Conservation (phyloP, 2,113 vertebrate species). For the Synodontis membranacea region DNA sequence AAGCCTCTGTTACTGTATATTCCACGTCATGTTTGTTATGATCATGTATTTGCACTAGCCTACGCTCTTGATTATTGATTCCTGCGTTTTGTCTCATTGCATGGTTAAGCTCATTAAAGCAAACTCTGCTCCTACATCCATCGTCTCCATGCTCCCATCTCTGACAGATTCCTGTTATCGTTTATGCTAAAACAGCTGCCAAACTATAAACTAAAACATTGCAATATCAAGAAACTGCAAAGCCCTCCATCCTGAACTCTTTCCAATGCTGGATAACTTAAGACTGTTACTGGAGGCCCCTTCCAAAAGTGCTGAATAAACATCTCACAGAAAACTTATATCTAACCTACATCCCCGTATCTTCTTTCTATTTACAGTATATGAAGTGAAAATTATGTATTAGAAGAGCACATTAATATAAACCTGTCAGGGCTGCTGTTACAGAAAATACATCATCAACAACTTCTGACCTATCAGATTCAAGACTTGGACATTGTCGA, state of each 20-base stretch:
- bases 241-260: not conserved
- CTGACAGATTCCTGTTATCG: not conserved
- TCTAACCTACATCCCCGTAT: no score
- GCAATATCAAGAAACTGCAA: not conserved
- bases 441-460: not conserved
- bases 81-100: no score
- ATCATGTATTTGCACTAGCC: no score
- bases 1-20: no score
- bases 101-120: no score
- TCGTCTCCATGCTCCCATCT: no score
- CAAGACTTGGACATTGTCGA: not conserved
- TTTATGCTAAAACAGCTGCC: not conserved
- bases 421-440: not conserved
- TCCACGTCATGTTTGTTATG: no score
- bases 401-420: not conserved
- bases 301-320: not conserved
- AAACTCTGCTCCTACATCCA: no score
- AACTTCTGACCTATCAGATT: not conserved
- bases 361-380: no score
- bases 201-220: not conserved
- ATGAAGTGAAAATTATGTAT: not conserved
- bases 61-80: no score
- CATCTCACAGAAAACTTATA: not conserved
- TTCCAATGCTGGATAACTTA: not conserved
- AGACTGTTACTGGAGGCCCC: not conserved